Evolutionary conservation across 2,113 vertebrate genomes (phyloP).

Genomic region (Prunella fulvescens): DNA sequence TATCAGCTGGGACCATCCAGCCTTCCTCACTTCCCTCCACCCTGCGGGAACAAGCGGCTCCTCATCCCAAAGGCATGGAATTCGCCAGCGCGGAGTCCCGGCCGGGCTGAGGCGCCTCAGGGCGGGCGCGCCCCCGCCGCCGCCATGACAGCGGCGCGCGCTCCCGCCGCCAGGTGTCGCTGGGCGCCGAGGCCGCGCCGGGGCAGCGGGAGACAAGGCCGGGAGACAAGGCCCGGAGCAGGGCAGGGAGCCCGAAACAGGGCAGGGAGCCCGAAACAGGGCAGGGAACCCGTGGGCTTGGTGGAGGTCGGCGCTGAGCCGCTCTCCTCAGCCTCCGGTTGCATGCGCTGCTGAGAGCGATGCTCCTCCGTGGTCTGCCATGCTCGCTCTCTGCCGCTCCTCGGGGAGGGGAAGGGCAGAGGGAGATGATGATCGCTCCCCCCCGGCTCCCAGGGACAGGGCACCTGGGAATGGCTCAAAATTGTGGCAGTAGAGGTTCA

Average conservation of each 20-base stretch:
- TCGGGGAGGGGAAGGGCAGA: neutral
- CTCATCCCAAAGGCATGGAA: neutral
- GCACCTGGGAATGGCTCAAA: no score
- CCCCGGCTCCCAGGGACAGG: no score
- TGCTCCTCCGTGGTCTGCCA: rapidly evolving
- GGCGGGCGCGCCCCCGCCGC: no score
- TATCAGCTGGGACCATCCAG: rapidly evolving
- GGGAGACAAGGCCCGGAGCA: neutral
- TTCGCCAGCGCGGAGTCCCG: neutral
- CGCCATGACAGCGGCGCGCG: neutral
- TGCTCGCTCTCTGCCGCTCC: neutral
- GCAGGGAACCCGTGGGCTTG: neutral
- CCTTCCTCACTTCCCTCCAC: neutral
- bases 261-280: no score
- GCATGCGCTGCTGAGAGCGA: rapidly evolving
- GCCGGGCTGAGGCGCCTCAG: neutral
- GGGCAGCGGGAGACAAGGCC: neutral
- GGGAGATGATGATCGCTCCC: neutral
- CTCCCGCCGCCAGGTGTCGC: neutral
- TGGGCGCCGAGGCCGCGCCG: neutral
- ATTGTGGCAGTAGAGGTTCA: neutral
- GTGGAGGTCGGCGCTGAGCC: no score
- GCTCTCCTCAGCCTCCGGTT: neutral
- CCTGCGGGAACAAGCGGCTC: neutral
- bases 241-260: neutral